Base-by-base conservation (phyloP, 2,888 invertebrate species). In the Drosophila ochracea region DNA sequence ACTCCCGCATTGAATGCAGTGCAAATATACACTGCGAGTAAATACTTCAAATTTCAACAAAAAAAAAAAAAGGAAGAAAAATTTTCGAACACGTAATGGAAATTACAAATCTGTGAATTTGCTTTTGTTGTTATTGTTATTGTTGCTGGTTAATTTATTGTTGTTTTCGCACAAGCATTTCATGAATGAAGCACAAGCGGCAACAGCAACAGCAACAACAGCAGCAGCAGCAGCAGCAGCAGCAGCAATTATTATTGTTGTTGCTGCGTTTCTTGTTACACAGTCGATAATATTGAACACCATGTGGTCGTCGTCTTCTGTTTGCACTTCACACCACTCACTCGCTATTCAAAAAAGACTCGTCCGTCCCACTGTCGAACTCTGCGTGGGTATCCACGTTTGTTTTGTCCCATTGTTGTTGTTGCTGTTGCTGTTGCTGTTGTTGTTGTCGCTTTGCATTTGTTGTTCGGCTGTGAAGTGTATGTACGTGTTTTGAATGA, bases 401-500 rank as follows among this genome's bases (percentile, higher is more conserved):
- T 78, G 72, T 73, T 80, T 76, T 80, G 60, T 39, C 50, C 41
- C 64, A 60, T 61, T 67, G 63, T 61, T 63, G 65, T 28, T 47
- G 21, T 3, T 13, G 19, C 9, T 68, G 62, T 11, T 41, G 41
- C 10, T 41, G 39, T 39, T 65, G 25, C 1, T 25, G 62, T 28
- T 68, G 62, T 41, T 52, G 55, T 74, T 68, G 75, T 67, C 68
- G 80, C 79, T 82, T 81, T 82, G 81, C 79, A 78, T 82, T 81
- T 76, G 81, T 69, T 82, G 77, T 62, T 61, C 66, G 59, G 37
- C 67, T 57, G 65, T 81, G 55, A 69, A 81, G 86, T 81, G 43
- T 47, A 47, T 73, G 86, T 85, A 78, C 89, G 84, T 89, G 84
- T 68, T 76, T 63, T 85, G 84, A 85, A 85, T 89, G 84, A 89